Evolutionary conservation across 2,797 vertebrate species (phyloP).

Genomic region (Cirrhinus mrigala): DNA sequence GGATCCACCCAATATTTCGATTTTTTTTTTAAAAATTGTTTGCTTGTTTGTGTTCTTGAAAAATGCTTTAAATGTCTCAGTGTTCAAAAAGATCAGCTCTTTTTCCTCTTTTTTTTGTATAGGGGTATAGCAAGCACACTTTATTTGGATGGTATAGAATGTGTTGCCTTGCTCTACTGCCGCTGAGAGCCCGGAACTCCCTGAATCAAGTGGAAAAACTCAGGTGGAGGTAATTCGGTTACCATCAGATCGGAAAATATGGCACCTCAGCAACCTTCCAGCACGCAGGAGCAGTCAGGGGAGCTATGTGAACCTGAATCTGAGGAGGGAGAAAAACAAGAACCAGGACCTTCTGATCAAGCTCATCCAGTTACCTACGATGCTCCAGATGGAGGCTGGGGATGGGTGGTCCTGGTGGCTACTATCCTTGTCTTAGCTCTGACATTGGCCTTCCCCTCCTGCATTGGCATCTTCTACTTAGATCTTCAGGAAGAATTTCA

Average conservation of each 20-base stretch:
- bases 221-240: conserved; percentile 53
- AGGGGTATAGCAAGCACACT: conserved; percentile 36
- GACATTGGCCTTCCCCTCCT: conserved; percentile 87
- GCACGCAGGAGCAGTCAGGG: conserved; percentile 48
- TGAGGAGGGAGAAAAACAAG: conserved; percentile 58
- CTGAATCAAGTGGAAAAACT: conserved; percentile 55
- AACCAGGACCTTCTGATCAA: conserved; percentile 22
- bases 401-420: conserved; percentile 90
- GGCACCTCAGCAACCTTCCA: conserved; percentile 49
- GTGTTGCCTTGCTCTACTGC: conserved; percentile 57
- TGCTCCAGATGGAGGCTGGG: conserved; percentile 86
- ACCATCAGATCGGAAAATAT: conserved; percentile 49
- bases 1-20: not conserved
- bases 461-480: conserved; percentile 89
- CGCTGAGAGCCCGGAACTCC: conserved; percentile 22
- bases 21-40: not conserved
- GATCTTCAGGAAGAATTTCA: conserved; percentile 90
- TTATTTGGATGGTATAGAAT: conserved; percentile 65
- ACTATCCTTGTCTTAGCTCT: conserved; percentile 84
- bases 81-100: not conserved
- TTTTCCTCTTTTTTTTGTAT: not conserved
- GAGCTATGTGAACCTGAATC: conserved; percentile 56
- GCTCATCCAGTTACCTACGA: not conserved
- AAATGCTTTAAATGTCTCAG: not conserved
- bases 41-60: not conserved